Percentiles rank a stretch among this genome's conserved stretches.
Evolutionary conservation across 1,140 invertebrate species (phyloP).

Genomic region (Papilio polytes): DNA sequence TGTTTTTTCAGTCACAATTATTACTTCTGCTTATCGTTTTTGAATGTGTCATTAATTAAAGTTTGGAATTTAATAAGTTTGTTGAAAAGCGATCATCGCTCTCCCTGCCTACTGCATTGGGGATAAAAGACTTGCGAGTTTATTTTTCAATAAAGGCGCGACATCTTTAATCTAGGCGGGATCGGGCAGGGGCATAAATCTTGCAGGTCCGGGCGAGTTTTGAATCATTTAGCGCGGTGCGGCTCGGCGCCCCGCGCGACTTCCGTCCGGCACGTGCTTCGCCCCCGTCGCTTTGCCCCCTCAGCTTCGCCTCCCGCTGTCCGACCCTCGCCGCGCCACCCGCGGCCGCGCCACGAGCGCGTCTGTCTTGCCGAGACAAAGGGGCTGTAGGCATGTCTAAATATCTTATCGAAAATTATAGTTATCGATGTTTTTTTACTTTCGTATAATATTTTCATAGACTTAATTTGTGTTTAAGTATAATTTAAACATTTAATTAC

Average conservation of each 20-base stretch:
- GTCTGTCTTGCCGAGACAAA: constrained; percentile 83
- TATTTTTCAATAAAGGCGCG: constrained; percentile 66
- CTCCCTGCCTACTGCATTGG: background rate
- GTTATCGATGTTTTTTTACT: constrained; percentile 42
- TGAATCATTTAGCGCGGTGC: constrained; percentile 82
- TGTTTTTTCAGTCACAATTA: background rate
- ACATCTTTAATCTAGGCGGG: constrained; percentile 82
- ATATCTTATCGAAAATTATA: constrained; percentile 4
- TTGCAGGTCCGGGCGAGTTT: constrained; percentile 82
- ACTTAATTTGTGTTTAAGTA: background rate
- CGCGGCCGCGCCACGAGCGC: constrained; percentile 58
- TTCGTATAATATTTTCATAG: background rate
- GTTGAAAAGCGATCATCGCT: background rate
- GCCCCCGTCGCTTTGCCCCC: constrained; percentile 49
- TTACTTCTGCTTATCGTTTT: background rate
- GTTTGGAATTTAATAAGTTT: background rate
- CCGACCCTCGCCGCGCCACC: constrained; percentile 42
- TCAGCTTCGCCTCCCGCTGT: constrained; percentile 50
- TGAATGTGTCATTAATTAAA: background rate
- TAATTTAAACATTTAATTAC: no score
- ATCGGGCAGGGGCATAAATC: constrained; percentile 81
- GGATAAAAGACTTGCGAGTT: background rate
- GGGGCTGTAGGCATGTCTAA: constrained; percentile 66
- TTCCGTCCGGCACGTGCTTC: constrained; percentile 79
- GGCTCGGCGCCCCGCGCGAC: constrained; percentile 70